Conservation (phyloP, 2,888 invertebrate species). For the Blastobasis adustella region DNA sequence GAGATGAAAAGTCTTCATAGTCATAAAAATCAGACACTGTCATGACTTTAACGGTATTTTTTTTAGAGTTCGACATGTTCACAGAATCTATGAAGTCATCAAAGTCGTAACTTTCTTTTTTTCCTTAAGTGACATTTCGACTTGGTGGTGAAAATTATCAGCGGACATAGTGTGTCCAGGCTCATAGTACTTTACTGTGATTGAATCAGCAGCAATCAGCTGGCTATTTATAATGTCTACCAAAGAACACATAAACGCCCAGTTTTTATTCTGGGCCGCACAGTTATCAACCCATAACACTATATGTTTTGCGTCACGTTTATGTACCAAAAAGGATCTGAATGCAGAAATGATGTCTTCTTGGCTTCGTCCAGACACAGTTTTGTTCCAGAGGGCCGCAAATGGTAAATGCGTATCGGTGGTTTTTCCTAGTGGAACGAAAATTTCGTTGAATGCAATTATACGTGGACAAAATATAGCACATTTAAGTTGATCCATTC, state of each 20-base stretch:
- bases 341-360: constrained; percentile 10
- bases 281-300: constrained; percentile 8
- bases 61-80: neutral
- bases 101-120: constrained; percentile 5
- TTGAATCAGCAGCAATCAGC: constrained; percentile 1
- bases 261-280: constrained; percentile 9
- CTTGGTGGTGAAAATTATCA: constrained; percentile 5
- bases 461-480: no score
- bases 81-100: constrained; percentile 1
- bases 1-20: constrained; percentile 1
- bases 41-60: constrained; percentile 1
- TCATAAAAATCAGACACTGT: neutral
- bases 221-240: constrained; percentile 6
- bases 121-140: neutral
- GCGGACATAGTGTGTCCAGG: constrained; percentile 10
- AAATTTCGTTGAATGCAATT: constrained; percentile 17
- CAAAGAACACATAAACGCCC: constrained; percentile 4
- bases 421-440: constrained; percentile 10
- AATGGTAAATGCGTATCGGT: constrained; percentile 4
- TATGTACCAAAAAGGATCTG: constrained; percentile 6
- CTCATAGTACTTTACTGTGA: constrained; percentile 7
- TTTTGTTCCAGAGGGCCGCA: constrained; percentile 12
- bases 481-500: constrained; percentile 14
- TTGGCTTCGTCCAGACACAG: constrained; percentile 8
- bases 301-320: constrained; percentile 6